Conservation (phyloP, 2,797 vertebrate genomes). For the Coluber constrictor region DNA sequence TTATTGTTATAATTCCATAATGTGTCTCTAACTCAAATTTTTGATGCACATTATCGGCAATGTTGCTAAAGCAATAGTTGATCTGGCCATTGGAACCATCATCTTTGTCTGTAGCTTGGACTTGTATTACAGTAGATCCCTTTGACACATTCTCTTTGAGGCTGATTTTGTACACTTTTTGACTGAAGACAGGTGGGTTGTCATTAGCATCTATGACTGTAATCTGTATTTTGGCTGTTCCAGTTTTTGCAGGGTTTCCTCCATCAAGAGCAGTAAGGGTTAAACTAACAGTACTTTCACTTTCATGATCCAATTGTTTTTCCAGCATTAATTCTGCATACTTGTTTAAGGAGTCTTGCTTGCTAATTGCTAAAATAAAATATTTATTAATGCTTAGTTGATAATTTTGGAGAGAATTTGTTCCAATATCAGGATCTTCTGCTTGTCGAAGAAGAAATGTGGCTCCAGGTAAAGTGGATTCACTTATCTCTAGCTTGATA, state of each 20-base stretch:
- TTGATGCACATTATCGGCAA: constrained; percentile 46
- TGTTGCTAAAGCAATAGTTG: constrained; percentile 69
- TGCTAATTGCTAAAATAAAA: constrained; percentile 70
- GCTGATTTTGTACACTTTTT: constrained; percentile 64
- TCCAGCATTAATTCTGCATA: constrained; percentile 72
- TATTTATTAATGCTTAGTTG: constrained; percentile 67
- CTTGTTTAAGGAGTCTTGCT: constrained; percentile 27
- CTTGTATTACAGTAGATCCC: constrained; percentile 58
- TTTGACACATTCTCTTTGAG: constrained; percentile 66
- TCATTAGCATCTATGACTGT: constrained; percentile 75
- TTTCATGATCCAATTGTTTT: constrained; percentile 73
- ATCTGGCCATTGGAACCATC: constrained; percentile 72
- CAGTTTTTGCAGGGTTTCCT: constrained; percentile 67
- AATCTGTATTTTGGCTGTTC: constrained; percentile 66
- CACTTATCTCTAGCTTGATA: constrained; percentile 67
- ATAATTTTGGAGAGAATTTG: constrained; percentile 73
- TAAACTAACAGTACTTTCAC: constrained; percentile 62
- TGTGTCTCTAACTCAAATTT: constrained; percentile 64
- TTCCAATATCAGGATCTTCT: constrained; percentile 73
- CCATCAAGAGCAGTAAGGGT: constrained; percentile 71
- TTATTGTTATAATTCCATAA: constrained; percentile 73
- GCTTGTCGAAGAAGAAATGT: constrained; percentile 72
- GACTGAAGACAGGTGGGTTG: constrained; percentile 71
- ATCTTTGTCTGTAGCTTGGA: constrained; percentile 73
- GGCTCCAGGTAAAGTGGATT: constrained; percentile 60